Conservation (phyloP, 92 coral and sea anemone genomes). For the Epizoanthus rinbou region DNA sequence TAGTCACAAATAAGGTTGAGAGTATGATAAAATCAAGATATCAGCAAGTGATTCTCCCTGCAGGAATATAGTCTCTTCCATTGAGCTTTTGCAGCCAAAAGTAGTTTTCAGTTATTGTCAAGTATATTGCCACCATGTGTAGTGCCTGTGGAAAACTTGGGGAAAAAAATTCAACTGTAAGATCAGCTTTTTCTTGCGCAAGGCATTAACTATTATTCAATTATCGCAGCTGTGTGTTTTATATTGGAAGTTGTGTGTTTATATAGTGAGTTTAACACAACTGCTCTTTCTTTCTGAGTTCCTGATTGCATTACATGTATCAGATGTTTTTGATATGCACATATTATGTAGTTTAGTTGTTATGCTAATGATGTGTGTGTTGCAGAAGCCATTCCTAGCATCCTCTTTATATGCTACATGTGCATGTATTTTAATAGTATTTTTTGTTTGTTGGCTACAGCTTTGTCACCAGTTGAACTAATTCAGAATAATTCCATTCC, state of each 20-base stretch:
- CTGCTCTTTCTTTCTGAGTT: too few relatives aligned
- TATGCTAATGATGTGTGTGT: too few relatives aligned
- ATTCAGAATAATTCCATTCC: conserved; percentile 9
- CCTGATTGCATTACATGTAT: too few relatives aligned
- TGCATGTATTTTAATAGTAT: background rate
- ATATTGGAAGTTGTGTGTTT: background rate
- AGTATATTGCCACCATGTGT: background rate
- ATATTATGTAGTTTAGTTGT: too few relatives aligned
- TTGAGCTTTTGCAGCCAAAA: background rate
- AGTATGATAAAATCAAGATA: conserved; percentile 23
- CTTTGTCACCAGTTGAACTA: background rate
- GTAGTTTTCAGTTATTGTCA: background rate
- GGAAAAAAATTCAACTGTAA: background rate
- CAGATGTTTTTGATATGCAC: too few relatives aligned
- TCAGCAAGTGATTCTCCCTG: background rate
- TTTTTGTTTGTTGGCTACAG: background rate
- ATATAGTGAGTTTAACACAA: background rate
- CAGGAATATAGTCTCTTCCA: background rate
- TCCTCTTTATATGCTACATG: background rate
- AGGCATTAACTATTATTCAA: background rate
- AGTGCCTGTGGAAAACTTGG: background rate
- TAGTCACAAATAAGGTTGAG: conserved; percentile 25
- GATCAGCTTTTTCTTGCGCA: background rate
- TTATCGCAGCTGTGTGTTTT: background rate
- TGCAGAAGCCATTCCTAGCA: too few relatives aligned